Conservation (phyloP, 2,888 invertebrate genomes). For the Coleophora flavipennella region DNA sequence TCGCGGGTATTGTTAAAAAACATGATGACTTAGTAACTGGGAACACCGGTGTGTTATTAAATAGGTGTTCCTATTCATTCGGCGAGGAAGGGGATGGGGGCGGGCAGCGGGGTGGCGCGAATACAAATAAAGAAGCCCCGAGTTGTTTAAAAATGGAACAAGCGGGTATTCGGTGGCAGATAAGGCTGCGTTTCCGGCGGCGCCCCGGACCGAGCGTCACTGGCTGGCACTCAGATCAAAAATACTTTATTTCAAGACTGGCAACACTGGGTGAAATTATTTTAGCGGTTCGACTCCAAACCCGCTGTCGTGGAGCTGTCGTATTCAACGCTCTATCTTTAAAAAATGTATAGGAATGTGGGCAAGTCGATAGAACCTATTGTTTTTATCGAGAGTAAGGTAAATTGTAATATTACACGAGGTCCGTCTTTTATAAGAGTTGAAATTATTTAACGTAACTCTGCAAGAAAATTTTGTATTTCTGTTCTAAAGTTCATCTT, state of each 20-base stretch:
- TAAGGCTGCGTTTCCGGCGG: conserved; percentile 69
- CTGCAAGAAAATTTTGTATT: no score
- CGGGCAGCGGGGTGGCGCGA: conserved; percentile 40
- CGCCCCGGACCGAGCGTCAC: conserved; percentile 43
- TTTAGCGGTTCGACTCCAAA: conserved; percentile 64
- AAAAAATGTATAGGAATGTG: conserved; percentile 60
- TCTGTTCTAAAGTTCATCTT: no score
- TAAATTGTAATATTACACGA: no score
- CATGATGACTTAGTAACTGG: conserved; percentile 72
- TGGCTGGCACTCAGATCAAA: conserved; percentile 21
- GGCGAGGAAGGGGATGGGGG: conserved; percentile 38
- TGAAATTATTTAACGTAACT: no score
- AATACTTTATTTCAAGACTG: no score
- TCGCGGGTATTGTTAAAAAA: conserved; percentile 62
- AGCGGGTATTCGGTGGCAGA: conserved; percentile 66
- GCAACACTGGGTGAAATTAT: conserved; percentile 42
- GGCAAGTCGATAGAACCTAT: background rate
- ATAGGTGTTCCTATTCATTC: conserved; percentile 67
- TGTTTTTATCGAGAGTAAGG: background rate
- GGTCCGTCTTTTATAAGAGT: no score
- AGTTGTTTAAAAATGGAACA: conserved; percentile 72
- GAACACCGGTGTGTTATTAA: conserved; percentile 55
- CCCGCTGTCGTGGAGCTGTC: conserved; percentile 60
- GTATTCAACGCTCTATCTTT: conserved; percentile 68
- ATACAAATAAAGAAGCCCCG: conserved; percentile 66